Percentiles rank a stretch among this genome's conserved stretches.
Conservation (phyloP, 2,113 vertebrate species). For the Pteropus alecto region DNA sequence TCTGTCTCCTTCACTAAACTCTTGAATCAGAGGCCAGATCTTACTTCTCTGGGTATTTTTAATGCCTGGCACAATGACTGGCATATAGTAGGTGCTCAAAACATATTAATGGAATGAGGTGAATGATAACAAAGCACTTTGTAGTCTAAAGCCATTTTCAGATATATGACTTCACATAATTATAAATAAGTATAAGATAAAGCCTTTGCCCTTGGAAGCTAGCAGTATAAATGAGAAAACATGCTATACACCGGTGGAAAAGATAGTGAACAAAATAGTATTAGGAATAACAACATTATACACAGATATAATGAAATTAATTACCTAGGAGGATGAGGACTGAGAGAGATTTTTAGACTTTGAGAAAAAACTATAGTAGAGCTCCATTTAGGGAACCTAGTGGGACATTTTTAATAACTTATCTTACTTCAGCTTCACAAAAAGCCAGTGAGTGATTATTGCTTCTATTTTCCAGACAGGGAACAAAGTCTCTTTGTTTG, state of each 20-base stretch:
- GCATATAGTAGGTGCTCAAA: neutral
- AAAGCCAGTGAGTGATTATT: neutral
- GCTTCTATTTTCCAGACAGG: neutral
- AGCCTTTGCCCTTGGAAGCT: neutral
- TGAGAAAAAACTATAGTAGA: neutral
- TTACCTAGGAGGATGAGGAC: neutral
- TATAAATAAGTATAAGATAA: conserved; percentile 19
- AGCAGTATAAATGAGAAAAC: conserved; percentile 5
- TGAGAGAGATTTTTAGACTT: neutral
- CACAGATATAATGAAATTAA: neutral
- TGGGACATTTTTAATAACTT: neutral
- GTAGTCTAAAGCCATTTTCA: conserved; percentile 9
- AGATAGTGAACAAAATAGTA: neutral
- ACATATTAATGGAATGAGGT: neutral
- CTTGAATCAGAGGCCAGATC: neutral
- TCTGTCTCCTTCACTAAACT: neutral
- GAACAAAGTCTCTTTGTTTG: conserved; percentile 23
- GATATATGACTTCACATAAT: neutral
- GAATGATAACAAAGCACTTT: neutral
- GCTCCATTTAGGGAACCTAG: neutral
- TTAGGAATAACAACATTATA: neutral
- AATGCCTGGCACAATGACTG: neutral
- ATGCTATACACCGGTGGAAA: neutral
- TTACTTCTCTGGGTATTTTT: conserved; percentile 6
- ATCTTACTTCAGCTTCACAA: neutral